phyloP scores from a whole-genome alignment of 2,113 vertebrate genomes.

The Sakesphorus luctuosus region DNA sequence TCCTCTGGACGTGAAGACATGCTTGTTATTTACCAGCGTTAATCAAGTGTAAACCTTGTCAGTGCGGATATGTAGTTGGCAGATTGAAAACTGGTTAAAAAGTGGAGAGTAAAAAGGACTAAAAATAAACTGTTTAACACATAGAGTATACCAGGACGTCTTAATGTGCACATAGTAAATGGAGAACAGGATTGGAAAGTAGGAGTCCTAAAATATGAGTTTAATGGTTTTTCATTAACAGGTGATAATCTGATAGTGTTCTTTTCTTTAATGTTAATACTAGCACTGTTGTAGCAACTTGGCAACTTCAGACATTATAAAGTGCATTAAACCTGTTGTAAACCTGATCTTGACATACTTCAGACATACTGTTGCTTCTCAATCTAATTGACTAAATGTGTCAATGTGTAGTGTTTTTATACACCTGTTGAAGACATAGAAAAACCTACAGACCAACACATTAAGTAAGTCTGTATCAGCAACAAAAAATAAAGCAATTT shows the following conservation, averaged over 20 bases:
- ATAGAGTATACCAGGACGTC: not conserved
- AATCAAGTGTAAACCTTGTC: not conserved
- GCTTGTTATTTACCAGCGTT: not conserved
- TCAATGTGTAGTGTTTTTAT: not conserved
- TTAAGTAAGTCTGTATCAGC: not conserved
- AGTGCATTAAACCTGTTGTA: slow-evolving; percentile 20
- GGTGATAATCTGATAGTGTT: not conserved
- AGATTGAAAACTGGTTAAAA: not conserved
- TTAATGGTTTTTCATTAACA: not conserved
- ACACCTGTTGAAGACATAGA: not conserved
- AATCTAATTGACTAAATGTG: not conserved
- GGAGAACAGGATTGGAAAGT: not conserved
- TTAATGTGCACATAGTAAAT: not conserved
- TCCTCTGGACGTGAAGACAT: not conserved
- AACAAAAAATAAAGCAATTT: not conserved
- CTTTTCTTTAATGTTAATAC: not conserved
- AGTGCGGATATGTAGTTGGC: not conserved
- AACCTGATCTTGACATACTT: not conserved
- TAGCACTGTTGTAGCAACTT: not conserved
- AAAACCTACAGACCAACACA: not conserved
- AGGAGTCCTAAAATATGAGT: not conserved
- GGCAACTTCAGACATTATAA: not conserved
- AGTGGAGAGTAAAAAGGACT: not conserved
- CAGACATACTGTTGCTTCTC: not conserved
- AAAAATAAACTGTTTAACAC: not conserved